Evolutionary conservation across 2,113 vertebrate species (phyloP).

Genomic region (Hypanus sabinus): DNA sequence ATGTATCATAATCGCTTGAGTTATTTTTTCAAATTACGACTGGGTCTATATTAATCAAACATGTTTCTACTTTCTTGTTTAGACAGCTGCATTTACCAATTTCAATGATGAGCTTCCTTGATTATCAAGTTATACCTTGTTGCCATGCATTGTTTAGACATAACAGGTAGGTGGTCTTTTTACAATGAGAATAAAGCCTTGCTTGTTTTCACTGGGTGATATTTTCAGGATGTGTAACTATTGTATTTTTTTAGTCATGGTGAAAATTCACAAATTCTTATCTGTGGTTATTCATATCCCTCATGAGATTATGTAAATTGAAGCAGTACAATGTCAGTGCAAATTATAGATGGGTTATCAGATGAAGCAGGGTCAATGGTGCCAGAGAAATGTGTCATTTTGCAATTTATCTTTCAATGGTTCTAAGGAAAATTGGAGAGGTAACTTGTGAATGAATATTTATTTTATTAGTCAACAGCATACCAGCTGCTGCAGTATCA

Average conservation of each 20-base stretch:
- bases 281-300: not conserved
- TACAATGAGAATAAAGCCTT: conserved; percentile 26
- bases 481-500: not conserved
- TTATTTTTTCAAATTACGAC: conserved; percentile 10
- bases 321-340: not conserved
- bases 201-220: conserved; percentile 23
- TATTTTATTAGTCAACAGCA: not conserved
- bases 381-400: not conserved
- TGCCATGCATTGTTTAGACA: conserved; percentile 10
- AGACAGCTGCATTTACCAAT: conserved; percentile 17
- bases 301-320: conserved; percentile 21
- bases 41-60: not conserved
- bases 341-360: not conserved
- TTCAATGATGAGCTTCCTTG: not conserved
- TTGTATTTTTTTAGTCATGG: conserved; percentile 24
- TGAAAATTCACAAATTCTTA: conserved; percentile 29
- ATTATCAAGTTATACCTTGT: conserved; percentile 27
- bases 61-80: conserved; percentile 30
- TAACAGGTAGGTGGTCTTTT: conserved; percentile 32
- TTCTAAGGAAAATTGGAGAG: not conserved
- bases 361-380: not conserved
- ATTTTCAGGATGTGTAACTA: conserved; percentile 22
- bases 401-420: not conserved
- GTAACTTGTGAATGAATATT: not conserved
- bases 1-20: not conserved